Evolutionary conservation across 2,888 invertebrate genomes (phyloP).

Genomic region (Pseudeuparius sepicola): DNA sequence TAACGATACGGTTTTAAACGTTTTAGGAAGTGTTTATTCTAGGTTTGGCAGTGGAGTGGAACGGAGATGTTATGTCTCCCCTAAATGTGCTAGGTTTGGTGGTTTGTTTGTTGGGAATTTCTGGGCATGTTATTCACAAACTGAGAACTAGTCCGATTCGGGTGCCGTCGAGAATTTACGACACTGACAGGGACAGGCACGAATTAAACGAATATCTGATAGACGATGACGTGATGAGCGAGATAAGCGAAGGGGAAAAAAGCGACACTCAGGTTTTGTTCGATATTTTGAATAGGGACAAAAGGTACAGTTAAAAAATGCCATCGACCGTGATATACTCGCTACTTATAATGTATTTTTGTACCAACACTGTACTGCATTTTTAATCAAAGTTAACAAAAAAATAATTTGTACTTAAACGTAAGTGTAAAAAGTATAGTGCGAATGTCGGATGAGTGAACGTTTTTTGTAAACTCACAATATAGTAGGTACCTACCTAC

Average conservation of each 20-base stretch:
- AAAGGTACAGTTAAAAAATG: slow-evolving; percentile 34
- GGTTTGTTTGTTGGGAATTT: slow-evolving; percentile 82
- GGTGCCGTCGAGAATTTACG: slow-evolving; percentile 23
- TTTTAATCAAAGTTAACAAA: too few species aligned
- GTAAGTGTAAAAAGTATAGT: too few species aligned
- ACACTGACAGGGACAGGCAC: slow-evolving; percentile 25
- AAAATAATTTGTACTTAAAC: too few species aligned
- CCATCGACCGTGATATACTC: too few species aligned
- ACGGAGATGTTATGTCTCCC: slow-evolving; percentile 73
- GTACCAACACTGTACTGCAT: too few species aligned
- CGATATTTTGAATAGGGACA: slow-evolving; percentile 39
- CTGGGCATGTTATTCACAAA: slow-evolving; percentile 73
- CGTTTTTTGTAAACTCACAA: too few species aligned
- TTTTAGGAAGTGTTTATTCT: slow-evolving; percentile 87
- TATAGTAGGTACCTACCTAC: too few species aligned
- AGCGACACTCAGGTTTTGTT: slow-evolving; percentile 43
- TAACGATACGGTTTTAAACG: too few species aligned
- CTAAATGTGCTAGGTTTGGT: slow-evolving; percentile 79
- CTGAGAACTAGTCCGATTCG: slow-evolving; percentile 8
- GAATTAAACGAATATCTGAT: slow-evolving; percentile 35
- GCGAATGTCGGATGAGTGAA: too few species aligned
- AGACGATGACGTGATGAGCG: slow-evolving; percentile 23
- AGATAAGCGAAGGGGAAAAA: slow-evolving; percentile 35
- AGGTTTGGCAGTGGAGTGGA: slow-evolving; percentile 75
- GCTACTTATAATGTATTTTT: too few species aligned